Conservation (phyloP, 2,888 invertebrate genomes). For the Morpho helenor region DNA sequence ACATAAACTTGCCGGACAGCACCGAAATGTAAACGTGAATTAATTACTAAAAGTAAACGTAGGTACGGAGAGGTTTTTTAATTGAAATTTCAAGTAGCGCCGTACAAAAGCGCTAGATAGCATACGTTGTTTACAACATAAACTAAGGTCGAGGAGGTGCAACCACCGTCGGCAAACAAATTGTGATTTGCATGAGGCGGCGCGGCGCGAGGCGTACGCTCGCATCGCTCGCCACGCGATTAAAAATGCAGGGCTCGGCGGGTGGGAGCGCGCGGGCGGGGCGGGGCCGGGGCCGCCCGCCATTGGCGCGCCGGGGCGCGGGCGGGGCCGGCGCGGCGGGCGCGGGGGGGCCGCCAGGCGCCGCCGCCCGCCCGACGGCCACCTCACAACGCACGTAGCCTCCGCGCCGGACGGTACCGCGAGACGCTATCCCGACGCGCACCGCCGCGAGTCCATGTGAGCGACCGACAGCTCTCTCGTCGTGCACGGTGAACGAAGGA, state of each 20-base stretch:
- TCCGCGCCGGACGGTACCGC: slow-evolving; percentile 71
- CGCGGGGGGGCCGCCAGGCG: slow-evolving; percentile 42
- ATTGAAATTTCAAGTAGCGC: slow-evolving; percentile 27
- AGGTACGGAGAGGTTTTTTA: slow-evolving; percentile 20
- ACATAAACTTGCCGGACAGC: slow-evolving; percentile 1
- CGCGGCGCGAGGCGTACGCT: slow-evolving; percentile 59
- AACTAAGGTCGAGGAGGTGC: slow-evolving; percentile 57
- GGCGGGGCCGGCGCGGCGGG: slow-evolving; percentile 40
- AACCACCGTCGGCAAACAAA: slow-evolving; percentile 73
- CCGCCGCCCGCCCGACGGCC: slow-evolving; percentile 63
- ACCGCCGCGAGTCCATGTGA: slow-evolving; percentile 76
- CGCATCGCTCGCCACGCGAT: slow-evolving; percentile 69
- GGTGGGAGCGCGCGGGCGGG: slow-evolving; percentile 65
- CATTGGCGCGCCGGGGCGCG: slow-evolving; percentile 43
- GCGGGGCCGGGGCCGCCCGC: slow-evolving; percentile 43
- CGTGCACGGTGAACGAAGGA: slow-evolving; percentile 73
- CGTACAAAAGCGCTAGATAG: slow-evolving; percentile 28
- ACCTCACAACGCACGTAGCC: slow-evolving; percentile 72
- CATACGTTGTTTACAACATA: slow-evolving; percentile 53
- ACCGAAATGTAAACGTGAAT: slow-evolving; percentile 12
- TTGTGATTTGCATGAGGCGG: slow-evolving; percentile 69
- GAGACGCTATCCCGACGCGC: slow-evolving; percentile 53
- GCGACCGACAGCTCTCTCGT: slow-evolving; percentile 70
- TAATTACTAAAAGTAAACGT: slow-evolving; percentile 18
- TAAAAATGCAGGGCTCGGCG: slow-evolving; percentile 74